Evolutionary conservation across 2,888 invertebrate genomes (phyloP).

Genomic region (Bimastos eiseni): DNA sequence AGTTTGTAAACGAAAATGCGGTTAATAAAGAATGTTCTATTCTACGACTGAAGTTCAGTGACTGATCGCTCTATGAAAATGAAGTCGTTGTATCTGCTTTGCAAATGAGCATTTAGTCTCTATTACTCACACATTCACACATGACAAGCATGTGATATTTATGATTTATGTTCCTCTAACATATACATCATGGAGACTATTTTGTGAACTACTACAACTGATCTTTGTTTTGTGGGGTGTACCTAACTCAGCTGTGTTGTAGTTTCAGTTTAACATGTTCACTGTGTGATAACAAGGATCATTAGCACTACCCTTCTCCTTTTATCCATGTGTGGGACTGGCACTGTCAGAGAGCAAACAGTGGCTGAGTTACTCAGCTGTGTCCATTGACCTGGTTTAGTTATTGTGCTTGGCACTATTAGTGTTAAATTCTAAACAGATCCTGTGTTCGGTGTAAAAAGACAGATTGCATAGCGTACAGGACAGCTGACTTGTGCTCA

Average conservation of each 20-base stretch:
- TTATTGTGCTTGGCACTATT: background rate
- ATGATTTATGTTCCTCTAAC: background rate
- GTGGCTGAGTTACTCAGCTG: background rate
- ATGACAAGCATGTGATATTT: background rate
- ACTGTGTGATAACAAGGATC: too few relatives aligned
- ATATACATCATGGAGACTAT: too few relatives aligned
- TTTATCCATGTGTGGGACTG: too few relatives aligned
- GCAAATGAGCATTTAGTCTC: background rate
- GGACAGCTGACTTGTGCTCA: background rate
- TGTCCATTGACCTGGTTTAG: background rate
- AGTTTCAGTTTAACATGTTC: too few relatives aligned
- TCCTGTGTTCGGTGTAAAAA: background rate
- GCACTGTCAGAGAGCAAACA: too few relatives aligned
- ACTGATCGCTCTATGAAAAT: background rate
- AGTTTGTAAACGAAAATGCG: too few relatives aligned
- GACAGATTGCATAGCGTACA: background rate
- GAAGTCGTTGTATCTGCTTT: background rate
- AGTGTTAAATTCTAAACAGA: background rate
- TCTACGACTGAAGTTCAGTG: background rate
- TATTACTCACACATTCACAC: background rate
- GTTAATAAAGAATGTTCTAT: too few relatives aligned
- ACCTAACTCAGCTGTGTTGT: too few relatives aligned
- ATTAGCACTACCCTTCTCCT: too few relatives aligned
- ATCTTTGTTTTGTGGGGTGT: background rate
- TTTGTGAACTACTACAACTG: background rate